Conservation (phyloP, 2,888 invertebrate genomes). For the Invenusta paracnida region DNA sequence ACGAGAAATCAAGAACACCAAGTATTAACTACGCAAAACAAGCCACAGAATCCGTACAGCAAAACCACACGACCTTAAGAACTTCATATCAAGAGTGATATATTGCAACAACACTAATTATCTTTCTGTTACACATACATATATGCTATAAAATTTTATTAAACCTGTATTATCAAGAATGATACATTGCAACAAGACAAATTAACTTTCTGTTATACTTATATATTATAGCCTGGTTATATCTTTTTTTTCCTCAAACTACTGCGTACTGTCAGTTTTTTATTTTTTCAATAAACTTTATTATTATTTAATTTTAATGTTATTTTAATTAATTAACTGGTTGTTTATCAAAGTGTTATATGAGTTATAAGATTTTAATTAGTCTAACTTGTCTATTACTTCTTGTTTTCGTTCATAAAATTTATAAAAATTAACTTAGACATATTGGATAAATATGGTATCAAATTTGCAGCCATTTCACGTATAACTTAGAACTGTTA, state of each 20-base stretch:
- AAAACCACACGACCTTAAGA: no score
- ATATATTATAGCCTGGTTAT: background rate
- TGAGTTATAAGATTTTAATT: background rate
- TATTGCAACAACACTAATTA: no score
- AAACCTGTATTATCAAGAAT: background rate
- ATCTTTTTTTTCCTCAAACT: background rate
- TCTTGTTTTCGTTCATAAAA: slow-evolving; percentile 17
- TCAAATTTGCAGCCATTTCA: background rate
- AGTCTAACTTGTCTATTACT: slow-evolving; percentile 6
- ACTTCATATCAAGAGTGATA: no score
- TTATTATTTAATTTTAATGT: background rate
- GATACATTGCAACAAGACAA: background rate
- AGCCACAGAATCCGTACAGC: no score
- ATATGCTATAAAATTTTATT: background rate
- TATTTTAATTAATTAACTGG: background rate
- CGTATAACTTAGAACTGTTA: background rate
- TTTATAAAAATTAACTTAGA: slow-evolving; percentile 9
- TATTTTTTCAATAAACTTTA: background rate
- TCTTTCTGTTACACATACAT: no score
- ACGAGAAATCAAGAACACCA: no score
- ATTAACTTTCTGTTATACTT: background rate
- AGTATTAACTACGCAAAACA: no score
- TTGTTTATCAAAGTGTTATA: background rate
- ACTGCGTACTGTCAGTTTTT: background rate
- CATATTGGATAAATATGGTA: background rate